Base-by-base conservation (phyloP, 2,797 vertebrate species). In the Myripristis jacobus region DNA sequence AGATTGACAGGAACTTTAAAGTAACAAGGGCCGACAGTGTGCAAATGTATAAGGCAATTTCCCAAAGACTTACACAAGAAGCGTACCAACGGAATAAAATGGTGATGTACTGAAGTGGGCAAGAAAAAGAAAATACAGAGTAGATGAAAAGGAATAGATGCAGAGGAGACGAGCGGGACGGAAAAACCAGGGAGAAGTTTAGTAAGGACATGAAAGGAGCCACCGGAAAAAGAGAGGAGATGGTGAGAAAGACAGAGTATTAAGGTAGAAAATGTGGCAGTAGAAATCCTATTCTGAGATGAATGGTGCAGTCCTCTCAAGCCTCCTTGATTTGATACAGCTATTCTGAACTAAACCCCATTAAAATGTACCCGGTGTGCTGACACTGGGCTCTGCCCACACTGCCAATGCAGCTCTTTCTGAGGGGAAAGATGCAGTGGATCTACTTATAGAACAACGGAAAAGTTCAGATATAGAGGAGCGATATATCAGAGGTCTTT, bases 261-360 rank as follows among this genome's bases (percentile, higher is more conserved):
- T 50, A 51, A 69, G 44, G 21, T 12, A 31, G 34, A 73, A 67
- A 52, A 62, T 57, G 52, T 74, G 53, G 66, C 36, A 61, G 53
- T 38, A 66, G 29, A 61, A 77, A 75, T 73, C 72, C 67, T 74
- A 64, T 66, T 77, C 66, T 71, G 76, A 56, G 71, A 82, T 88
- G 81, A 87, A 88, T 82, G 74, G 81, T 75, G 84, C 74, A 79
- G 77, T 67, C 63, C 73, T 82, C 76, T 74, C 68, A 56, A 62
- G 85, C 56, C 56, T 55, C 67, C 63, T 24, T 46, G 61, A 83
- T 86, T 84, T 75, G 70, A 77, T 78, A 82, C 82, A 86, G 75
- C 50, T 51, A 77, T 77, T 79, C 47, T 76, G 80, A 82, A 73
- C 60, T 69, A 70, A 83, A 82, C 75, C 47, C 64, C 75, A 81